phyloP scores from a whole-genome alignment of 2,888 invertebrate genomes.

The Odontothrips loti region DNA sequence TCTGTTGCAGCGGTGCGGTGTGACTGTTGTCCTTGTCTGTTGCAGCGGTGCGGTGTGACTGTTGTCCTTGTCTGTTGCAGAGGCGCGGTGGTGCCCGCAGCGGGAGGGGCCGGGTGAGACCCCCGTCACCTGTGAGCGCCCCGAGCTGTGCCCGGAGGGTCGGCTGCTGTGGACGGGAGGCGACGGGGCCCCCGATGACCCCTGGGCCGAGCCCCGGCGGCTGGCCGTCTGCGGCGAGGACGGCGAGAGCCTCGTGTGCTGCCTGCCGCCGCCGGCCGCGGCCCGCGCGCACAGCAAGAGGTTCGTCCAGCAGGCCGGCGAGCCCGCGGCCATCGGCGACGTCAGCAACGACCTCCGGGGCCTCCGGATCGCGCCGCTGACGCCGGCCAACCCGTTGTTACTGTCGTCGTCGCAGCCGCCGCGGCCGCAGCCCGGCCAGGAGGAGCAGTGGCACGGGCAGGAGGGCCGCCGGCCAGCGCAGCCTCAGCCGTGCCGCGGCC shows the following conservation, averaged over 20 bases:
- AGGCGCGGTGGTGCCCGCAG: not conserved
- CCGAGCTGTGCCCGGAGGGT: not conserved
- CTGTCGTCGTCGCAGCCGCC: not conserved
- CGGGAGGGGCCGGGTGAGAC: not conserved
- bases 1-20: too few relatives aligned
- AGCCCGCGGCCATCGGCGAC: not conserved
- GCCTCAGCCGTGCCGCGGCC: too few relatives aligned
- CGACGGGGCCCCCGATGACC: not conserved
- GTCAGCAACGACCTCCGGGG: not conserved
- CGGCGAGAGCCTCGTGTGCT: not conserved
- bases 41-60: too few relatives aligned
- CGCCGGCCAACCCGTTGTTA: not conserved
- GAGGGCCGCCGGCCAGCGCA: not conserved
- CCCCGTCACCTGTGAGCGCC: not conserved
- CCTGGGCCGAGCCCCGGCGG: not conserved
- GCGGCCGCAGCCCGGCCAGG: not conserved
- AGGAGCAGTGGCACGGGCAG: too few relatives aligned
- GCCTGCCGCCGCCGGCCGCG: not conserved
- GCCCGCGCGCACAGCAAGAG: not conserved
- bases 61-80: not conserved
- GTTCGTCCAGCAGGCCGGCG: not conserved
- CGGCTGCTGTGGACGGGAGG: conserved; percentile 3
- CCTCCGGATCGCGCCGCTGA: not conserved
- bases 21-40: too few relatives aligned
- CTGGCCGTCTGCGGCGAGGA: not conserved